phyloP scores from a whole-genome alignment of 1,140 invertebrate species.

The Pissodes strobi region DNA sequence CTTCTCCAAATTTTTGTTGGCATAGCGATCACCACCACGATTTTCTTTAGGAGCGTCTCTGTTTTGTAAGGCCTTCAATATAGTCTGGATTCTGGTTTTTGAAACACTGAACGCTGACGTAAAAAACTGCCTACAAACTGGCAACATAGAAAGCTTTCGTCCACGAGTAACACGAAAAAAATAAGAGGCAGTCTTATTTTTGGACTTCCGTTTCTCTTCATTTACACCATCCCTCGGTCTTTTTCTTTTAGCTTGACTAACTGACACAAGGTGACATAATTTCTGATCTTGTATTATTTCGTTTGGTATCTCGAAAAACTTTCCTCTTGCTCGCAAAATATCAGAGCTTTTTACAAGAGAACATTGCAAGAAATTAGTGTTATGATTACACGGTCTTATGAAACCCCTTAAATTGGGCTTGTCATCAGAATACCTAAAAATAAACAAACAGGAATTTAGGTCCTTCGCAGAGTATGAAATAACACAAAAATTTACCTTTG shows the following conservation, averaged over 20 bases:
- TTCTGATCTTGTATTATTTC: too few species aligned
- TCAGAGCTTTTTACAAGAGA: neutral
- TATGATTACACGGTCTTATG: slow-evolving; percentile 8
- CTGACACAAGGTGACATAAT: too few species aligned
- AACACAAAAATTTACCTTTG: slow-evolving; percentile 1
- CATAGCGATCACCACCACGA: slow-evolving; percentile 1
- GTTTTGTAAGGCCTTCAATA: too few species aligned
- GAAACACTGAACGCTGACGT: neutral
- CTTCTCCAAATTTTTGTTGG: slow-evolving; percentile 29
- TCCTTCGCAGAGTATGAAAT: neutral
- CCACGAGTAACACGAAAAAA: neutral
- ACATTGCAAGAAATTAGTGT: slow-evolving; percentile 1
- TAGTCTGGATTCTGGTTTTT: slow-evolving; percentile 4
- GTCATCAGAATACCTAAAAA: neutral
- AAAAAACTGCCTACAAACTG: slow-evolving; percentile 10
- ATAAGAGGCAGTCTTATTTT: slow-evolving; percentile 4
- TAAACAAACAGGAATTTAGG: neutral
- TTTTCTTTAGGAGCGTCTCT: too few species aligned
- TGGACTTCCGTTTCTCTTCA: neutral
- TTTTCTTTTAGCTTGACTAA: neutral
- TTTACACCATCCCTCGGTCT: slow-evolving; percentile 1
- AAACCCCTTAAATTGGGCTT: neutral
- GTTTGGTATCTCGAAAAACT: neutral
- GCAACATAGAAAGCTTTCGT: neutral
- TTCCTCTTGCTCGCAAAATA: neutral